Conservation (phyloP, 2,113 vertebrate genomes). For the Halcyon malimbica region DNA sequence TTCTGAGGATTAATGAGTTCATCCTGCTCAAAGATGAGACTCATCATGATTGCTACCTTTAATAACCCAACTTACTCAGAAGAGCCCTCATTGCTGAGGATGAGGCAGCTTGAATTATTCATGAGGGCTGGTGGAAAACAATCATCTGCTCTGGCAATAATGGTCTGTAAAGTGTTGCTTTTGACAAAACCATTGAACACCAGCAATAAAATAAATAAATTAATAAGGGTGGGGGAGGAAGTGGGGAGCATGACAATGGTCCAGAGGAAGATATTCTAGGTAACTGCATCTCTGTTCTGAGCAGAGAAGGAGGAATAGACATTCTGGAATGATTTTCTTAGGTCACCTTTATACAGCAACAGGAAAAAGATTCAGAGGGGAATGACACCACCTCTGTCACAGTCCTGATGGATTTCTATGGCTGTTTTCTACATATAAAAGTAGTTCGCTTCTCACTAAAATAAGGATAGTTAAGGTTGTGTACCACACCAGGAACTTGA, state of each 20-base stretch:
- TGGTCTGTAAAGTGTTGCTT: slow-evolving; percentile 55
- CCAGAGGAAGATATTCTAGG: background rate
- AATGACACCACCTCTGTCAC: background rate
- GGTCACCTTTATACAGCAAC: background rate
- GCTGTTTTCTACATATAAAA: background rate
- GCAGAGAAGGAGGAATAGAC: background rate
- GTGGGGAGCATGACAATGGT: background rate
- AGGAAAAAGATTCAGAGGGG: background rate
- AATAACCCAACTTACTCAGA: background rate
- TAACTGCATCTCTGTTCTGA: background rate
- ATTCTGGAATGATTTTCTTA: background rate
- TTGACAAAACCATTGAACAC: slow-evolving; percentile 66
- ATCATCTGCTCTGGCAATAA: slow-evolving; percentile 56
- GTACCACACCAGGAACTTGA: background rate
- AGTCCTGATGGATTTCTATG: background rate
- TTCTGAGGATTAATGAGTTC: background rate
- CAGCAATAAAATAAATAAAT: slow-evolving; percentile 53
- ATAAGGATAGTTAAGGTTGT: background rate
- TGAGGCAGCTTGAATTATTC: slow-evolving; percentile 45
- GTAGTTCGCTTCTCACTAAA: background rate
- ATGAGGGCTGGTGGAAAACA: slow-evolving; percentile 15
- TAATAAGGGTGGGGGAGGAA: background rate
- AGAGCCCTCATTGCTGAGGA: background rate
- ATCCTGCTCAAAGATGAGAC: background rate
- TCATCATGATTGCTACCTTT: background rate